Evolutionary conservation across 2,113 vertebrate species (phyloP), one percentile per base, ranked within the genome.

Genomic region (Coryphaenoides rupestris): DNA sequence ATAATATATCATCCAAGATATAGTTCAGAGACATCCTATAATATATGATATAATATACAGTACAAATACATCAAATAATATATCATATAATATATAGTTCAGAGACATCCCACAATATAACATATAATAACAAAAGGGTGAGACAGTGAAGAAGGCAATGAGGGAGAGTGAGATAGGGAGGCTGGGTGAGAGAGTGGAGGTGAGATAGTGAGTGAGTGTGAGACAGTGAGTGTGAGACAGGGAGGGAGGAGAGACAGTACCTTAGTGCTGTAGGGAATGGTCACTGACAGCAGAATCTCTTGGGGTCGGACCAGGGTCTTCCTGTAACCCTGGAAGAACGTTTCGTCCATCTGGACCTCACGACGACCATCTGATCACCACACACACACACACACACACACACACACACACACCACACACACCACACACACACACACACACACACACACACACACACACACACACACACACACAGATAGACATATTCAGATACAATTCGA

Each of bases 311-410:
- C 46, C 22, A 69, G 21, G 1, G 96, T 98, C 80, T 82, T 95
- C 62, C 96, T 92, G 87, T 98, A 99, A 14, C 88, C 91, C 0
- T 90, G 91, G 74, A 98, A 98, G 84, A 99, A 99, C 0, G 81
- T 74, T 14, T 92, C 90, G 46, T 98, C 93, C 95, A 98, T 96
- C 0, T 0, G 80, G 59, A 98, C 14, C 2, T 81, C 91, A 16
- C 93, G 91, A 59, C 65, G 88, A 16, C 92, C 91, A 6, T 88
- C 97, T 99, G 77, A 69, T 15, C 40, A 76, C 16, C 40, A 76
- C 19, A 67, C 1, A 19, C 17, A 53, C 15, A 28, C 1, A 63
- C 21, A 62, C 15, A 24, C 4, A 45, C 3, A 23, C 14, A 50
- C 10, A 49, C n/a, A 15, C 10, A 49, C 16, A 59, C 10, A 55